These are phyloP conservation scores for Empis livida DNA, from an alignment of 2,888 invertebrate species.

Conservation along the genomic window DNA sequence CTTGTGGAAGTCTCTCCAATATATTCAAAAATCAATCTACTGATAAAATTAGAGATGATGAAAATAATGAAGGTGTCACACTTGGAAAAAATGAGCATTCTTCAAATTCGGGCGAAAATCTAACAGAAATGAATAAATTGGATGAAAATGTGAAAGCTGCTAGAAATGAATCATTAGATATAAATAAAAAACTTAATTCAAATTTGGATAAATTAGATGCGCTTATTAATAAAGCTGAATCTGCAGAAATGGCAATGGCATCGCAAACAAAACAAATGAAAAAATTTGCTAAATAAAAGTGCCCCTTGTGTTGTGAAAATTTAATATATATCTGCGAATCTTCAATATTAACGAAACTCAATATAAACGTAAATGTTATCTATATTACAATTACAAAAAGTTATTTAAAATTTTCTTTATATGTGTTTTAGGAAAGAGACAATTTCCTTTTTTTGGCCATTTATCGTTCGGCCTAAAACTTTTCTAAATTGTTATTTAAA, in stretches of 20 bases:
- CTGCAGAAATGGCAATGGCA: slow-evolving; percentile 54
- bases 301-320: too few species aligned
- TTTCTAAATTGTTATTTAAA: too few species aligned
- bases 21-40: slow-evolving; percentile 43
- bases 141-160: slow-evolving; percentile 15
- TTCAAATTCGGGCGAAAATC: too few species aligned
- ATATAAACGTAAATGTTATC: too few species aligned
- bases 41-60: slow-evolving; percentile 25
- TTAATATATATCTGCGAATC: too few species aligned
- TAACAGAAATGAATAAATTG: background rate
- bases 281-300: background rate
- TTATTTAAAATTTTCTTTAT: too few species aligned
- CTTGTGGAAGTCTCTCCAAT: slow-evolving; percentile 61
- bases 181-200: slow-evolving; percentile 54
- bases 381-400: too few species aligned
- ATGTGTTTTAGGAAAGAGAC: too few species aligned
- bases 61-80: slow-evolving; percentile 12
- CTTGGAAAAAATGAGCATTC: too few species aligned
- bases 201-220: slow-evolving; percentile 63
- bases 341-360: too few species aligned
- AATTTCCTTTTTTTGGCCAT: too few species aligned
- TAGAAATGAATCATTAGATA: slow-evolving; percentile 26
- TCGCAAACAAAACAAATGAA: background rate
- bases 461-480: too few species aligned
- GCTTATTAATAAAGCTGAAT: slow-evolving; percentile 56